phyloP scores from a whole-genome alignment of 2,888 invertebrate species.

The Nineta flava region DNA sequence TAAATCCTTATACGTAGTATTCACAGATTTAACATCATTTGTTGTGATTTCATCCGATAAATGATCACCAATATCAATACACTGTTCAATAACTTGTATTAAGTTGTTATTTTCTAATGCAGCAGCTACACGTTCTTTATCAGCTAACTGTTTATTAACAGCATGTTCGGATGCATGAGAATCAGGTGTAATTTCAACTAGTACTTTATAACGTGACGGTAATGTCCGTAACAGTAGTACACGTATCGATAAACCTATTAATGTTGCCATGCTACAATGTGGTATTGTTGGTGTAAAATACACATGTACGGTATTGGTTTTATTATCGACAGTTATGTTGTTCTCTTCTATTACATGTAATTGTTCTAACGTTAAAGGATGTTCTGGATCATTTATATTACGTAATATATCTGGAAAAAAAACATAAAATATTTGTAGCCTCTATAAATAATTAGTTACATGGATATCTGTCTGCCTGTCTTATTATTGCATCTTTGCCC shows the following conservation, averaged over 20 bases:
- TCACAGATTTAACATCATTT: background rate
- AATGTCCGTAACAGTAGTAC: constrained; percentile 78
- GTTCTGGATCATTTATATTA: constrained; percentile 93
- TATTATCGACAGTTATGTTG: constrained; percentile 61
- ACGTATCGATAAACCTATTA: constrained; percentile 82
- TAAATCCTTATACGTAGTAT: too few relatives aligned
- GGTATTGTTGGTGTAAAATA: constrained; percentile 96
- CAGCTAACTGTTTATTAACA: constrained; percentile 93
- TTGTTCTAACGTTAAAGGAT: constrained; percentile 89
- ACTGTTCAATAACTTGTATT: constrained; percentile 88
- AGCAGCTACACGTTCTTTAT: constrained; percentile 95
- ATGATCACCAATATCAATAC: constrained; percentile 32
- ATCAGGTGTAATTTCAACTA: constrained; percentile 79
- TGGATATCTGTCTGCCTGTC: background rate
- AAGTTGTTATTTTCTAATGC: constrained; percentile 88
- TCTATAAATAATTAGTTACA: background rate
- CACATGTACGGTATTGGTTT: constrained; percentile 52
- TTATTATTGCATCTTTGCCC: too few relatives aligned
- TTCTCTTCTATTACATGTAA: constrained; percentile 81
- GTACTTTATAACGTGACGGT: constrained; percentile 72
- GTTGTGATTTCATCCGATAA: background rate
- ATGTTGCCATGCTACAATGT: constrained; percentile 96
- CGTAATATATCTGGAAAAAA: constrained; percentile 61
- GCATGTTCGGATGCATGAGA: constrained; percentile 83
- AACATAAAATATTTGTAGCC: too few relatives aligned